Percentiles rank a stretch among this genome's conserved stretches.
phyloP scores from a whole-genome alignment of 2,797 vertebrate genomes.

The Paramormyrops hopkinsi region DNA sequence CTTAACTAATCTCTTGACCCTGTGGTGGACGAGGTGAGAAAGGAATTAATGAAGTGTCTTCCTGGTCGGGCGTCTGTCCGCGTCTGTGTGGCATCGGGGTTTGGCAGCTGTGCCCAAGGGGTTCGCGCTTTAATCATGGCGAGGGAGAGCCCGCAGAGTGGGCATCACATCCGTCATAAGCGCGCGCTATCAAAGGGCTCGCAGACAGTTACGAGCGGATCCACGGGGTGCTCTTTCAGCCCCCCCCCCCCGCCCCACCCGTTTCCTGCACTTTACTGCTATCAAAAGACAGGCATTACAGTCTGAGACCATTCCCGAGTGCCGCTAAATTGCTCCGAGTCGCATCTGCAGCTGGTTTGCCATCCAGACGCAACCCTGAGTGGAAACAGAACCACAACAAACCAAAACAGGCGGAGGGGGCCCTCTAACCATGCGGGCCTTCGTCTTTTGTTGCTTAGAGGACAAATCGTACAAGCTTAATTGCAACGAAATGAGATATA shows the following conservation, averaged over 20 bases:
- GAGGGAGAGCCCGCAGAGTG: slow-evolving; percentile 53
- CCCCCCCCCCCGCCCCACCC: slow-evolving; percentile 55
- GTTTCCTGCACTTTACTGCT: slow-evolving; percentile 52
- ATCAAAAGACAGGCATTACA: slow-evolving; percentile 37
- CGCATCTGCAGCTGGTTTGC: slow-evolving; percentile 51
- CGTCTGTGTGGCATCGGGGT: slow-evolving; percentile 47
- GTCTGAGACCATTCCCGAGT: slow-evolving; percentile 49
- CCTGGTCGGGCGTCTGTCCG: slow-evolving; percentile 37
- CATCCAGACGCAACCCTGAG: slow-evolving; percentile 39
- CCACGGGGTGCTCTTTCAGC: slow-evolving; percentile 53
- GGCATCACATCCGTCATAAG: slow-evolving; percentile 63
- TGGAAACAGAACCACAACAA: slow-evolving; percentile 38
- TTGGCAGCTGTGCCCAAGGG: slow-evolving; percentile 38
- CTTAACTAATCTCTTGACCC: slow-evolving; percentile 27
- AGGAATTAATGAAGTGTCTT: slow-evolving; percentile 59
- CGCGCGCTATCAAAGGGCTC: slow-evolving; percentile 53
- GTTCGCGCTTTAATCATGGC: slow-evolving; percentile 66
- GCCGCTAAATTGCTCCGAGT: slow-evolving; percentile 51
- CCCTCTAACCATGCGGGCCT: slow-evolving; percentile 34
- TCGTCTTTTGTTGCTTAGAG: slow-evolving; percentile 29
- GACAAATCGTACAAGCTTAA: slow-evolving; percentile 14
- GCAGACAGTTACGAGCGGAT: slow-evolving; percentile 59
- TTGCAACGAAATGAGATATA: slow-evolving; percentile 24
- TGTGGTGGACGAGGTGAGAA: slow-evolving; percentile 45
- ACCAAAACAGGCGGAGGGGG: slow-evolving; percentile 29